Evolutionary conservation across 2,797 vertebrate genomes (phyloP), one percentile per base, ranked within the genome.

Genomic region (Gallinago nigripennis): DNA sequence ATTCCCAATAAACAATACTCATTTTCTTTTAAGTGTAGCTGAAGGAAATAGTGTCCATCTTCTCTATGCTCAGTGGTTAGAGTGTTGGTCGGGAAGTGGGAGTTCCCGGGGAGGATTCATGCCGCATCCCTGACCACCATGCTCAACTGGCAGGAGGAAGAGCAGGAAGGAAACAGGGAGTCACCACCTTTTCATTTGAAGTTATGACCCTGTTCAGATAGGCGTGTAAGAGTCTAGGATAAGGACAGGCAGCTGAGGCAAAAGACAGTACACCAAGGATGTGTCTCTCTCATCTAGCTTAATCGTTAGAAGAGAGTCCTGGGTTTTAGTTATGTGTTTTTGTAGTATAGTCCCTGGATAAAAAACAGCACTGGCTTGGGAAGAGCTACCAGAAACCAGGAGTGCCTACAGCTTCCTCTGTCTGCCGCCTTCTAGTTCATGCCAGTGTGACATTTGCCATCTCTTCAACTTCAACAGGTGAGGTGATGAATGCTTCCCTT

Each of bases 161-260:
- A 94, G 86, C 83, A 95, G 95, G 95, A 97, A 97, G 96, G 96
- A 97, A 95, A 90, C 24, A 60, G 70, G 66, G 93, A 94, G 96
- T 93, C 83, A 88, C 93, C 88, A 95, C 66, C 73, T 95, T 73
- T 84, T 93, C 2, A 1, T 94, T 88, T 97, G 92, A 97, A 95
- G 90, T 93, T 84, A 76, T 53, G 77, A 95, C 77, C 80, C 88
- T 66, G 66, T 31, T 83, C 80, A 69, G 35, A 92, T 58, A 82
- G 57, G 56, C 33, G 1, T 48, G 5, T n/a, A 60, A 92, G 61
- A 73, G 27, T 48, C 43, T 60, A 25, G 0, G 57, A 82, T 43
- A 84, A 56, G 72, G 37, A 90, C 30, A 76, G 48, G 58, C 73
- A 79, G 78, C 58, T 66, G 77, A 88, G 35, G 43, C 9, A 5